Conservation (phyloP, 2,797 vertebrate species). For the Otolemur crassicaudatus region DNA sequence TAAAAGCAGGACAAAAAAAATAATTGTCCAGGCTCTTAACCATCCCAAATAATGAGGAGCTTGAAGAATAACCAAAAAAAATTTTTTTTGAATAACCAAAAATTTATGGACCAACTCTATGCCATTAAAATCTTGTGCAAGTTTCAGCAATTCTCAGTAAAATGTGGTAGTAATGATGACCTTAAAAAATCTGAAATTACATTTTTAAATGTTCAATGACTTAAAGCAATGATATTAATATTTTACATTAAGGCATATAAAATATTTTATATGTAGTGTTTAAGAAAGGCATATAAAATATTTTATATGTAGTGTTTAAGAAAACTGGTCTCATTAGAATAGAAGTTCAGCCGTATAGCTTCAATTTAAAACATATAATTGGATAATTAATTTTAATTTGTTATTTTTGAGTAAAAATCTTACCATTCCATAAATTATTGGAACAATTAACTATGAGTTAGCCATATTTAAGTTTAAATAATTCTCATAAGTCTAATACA, state of each 20-base stretch:
- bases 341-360: neutral
- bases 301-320: neutral
- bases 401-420: neutral
- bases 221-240: neutral
- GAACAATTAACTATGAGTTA: neutral
- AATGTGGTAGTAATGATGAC: neutral
- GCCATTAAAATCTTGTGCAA: neutral
- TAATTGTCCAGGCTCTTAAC: neutral
- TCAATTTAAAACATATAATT: neutral
- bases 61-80: neutral
- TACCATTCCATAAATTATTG: neutral
- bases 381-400: neutral
- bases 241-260: neutral
- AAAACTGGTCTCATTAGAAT: neutral
- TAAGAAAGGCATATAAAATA: neutral
- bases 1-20: neutral
- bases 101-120: neutral
- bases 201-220: neutral
- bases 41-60: neutral
- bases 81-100: neutral
- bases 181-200: neutral
- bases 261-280: neutral
- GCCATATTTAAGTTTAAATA: neutral
- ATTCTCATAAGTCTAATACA: neutral
- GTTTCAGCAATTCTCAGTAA: conserved; percentile 23